Evolutionary conservation across 2,888 invertebrate genomes (phyloP).

Genomic region (Eulithis prunata): DNA sequence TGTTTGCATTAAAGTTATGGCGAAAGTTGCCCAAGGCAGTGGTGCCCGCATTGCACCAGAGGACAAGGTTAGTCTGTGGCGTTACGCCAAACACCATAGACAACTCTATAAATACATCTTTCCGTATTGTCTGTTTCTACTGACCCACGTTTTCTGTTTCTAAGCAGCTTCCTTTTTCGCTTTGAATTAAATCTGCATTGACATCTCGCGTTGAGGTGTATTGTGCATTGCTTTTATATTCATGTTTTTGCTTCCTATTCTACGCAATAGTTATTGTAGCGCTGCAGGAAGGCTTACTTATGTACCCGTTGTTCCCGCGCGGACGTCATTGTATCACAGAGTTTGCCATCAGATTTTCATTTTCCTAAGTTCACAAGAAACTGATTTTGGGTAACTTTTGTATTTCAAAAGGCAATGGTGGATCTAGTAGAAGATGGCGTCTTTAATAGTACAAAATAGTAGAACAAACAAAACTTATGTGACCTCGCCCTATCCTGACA

Average conservation of each 20-base stretch:
- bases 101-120: constrained; percentile 10
- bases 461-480: no score
- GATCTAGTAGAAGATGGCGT: no score
- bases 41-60: constrained; percentile 58
- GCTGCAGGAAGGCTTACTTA: constrained; percentile 27
- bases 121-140: background rate
- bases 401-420: no score
- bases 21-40: constrained; percentile 51
- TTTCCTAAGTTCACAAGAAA: no score
- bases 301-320: constrained; percentile 29
- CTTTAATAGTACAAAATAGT: no score
- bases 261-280: background rate
- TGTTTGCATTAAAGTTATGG: constrained; percentile 38
- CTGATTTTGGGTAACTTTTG: no score
- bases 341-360: background rate
- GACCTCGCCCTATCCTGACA: no score
- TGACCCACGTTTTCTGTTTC: background rate
- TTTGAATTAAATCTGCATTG: no score
- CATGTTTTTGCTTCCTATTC: no score
- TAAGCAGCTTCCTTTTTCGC: no score
- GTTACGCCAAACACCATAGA: constrained; percentile 47
- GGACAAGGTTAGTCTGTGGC: constrained; percentile 52
- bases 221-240: no score
- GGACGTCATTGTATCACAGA: constrained; percentile 15
- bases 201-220: no score